A percentile compares a stretch with the other conserved stretches of the same genome.
Evolutionary conservation across 2,888 invertebrate species (phyloP).

Genomic region (Epirrhoe alternata): DNA sequence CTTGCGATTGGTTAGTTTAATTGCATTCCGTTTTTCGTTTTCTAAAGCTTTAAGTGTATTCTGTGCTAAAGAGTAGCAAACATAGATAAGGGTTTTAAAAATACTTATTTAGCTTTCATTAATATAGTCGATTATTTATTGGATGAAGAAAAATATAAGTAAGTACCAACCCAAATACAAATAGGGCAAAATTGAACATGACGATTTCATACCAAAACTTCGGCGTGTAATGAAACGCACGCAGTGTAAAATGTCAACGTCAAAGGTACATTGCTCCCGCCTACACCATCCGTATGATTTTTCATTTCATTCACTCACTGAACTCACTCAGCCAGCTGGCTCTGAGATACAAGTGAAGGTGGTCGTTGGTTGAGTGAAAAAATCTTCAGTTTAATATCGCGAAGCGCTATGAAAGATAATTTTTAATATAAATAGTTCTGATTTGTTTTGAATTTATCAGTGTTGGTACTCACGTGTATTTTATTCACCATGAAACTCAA

Average conservation of each 20-base stretch:
- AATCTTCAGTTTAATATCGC: constrained; percentile 49
- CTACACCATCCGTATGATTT: background rate
- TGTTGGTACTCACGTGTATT: constrained; percentile 39
- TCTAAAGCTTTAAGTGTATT: too few relatives aligned
- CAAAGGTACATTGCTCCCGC: constrained; percentile 27
- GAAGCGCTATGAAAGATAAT: constrained; percentile 1
- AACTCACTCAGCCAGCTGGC: background rate
- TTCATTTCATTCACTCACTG: background rate
- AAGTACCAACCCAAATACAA: too few relatives aligned
- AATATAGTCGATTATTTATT: too few relatives aligned
- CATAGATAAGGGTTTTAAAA: too few relatives aligned
- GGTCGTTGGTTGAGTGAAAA: background rate
- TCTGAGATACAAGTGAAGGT: background rate
- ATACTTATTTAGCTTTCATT: too few relatives aligned
- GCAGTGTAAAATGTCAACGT: constrained; percentile 8
- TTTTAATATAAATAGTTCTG: constrained; percentile 8
- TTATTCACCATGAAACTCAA: constrained; percentile 70
- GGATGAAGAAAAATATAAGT: too few relatives aligned
- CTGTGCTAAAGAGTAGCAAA: too few relatives aligned
- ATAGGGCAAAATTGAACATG: too few relatives aligned
- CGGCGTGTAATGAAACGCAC: constrained; percentile 18
- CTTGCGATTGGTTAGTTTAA: background rate
- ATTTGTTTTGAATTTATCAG: background rate
- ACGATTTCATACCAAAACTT: too few relatives aligned
- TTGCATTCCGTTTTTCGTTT: background rate